A percentile compares a stretch with the other conserved stretches of the same genome.
These are phyloP conservation scores for Diabrotica virgifera DNA, from an alignment of 1,140 invertebrate species.

Conservation along the genomic window DNA sequence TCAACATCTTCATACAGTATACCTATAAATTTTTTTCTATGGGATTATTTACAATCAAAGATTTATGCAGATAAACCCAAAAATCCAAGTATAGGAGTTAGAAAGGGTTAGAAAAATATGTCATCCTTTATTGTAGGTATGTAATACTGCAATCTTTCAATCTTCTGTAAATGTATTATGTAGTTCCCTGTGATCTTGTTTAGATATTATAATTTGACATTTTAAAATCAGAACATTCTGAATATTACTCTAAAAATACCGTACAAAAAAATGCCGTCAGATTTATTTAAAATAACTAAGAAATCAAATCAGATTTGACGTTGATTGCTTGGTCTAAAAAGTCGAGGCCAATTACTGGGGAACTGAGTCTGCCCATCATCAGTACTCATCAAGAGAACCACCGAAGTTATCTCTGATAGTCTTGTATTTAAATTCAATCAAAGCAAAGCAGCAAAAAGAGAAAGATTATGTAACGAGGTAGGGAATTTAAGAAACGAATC, in stretches of 20 bases:
- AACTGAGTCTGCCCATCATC: slow-evolving; percentile 9
- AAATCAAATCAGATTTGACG: neutral
- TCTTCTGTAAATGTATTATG: no score
- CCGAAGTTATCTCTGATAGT: neutral
- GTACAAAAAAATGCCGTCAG: neutral
- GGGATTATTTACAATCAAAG: no score
- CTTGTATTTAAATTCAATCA: slow-evolving; percentile 21
- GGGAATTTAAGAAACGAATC: slow-evolving; percentile 26
- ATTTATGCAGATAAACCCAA: no score
- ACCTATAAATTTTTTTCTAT: no score
- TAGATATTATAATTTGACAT: no score
- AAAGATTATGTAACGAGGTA: slow-evolving; percentile 37
- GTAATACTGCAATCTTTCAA: no score
- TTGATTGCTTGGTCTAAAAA: slow-evolving; percentile 4
- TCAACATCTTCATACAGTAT: no score
- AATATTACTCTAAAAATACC: neutral
- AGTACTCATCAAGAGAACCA: slow-evolving; percentile 12
- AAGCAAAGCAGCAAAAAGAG: slow-evolving; percentile 17
- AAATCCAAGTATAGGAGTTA: no score
- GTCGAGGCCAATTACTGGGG: neutral
- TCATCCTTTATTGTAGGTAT: no score
- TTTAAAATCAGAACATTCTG: no score
- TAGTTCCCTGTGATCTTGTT: no score
- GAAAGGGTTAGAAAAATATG: no score
- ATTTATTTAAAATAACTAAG: neutral